Evolutionary conservation across 2,113 vertebrate genomes (phyloP), one percentile per base, ranked within the genome.

Genomic region (Prolemur simus): DNA sequence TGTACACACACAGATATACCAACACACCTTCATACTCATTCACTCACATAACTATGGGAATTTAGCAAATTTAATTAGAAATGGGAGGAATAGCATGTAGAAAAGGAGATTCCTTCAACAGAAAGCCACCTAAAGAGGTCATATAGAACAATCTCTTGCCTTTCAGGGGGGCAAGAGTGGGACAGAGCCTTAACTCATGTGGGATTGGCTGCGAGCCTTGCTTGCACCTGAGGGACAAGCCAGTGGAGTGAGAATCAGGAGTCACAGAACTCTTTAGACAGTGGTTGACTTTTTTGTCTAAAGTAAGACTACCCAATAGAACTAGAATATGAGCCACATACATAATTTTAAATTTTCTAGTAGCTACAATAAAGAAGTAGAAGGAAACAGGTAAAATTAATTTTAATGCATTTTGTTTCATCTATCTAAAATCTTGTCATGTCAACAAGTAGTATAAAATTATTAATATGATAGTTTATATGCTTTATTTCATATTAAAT

Each of bases 381-480:
- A 87, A 68, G 78, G 47, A 94, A 69, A 58, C 21, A 54, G 80
- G 27, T 93, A 20, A 82, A 87, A 68, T 87, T 73, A 92, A 82
- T 77, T 80, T 73, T 83, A 78, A 52, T 86, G 58, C 63, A 80
- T 80, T 68, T 91, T 76, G n/a, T 64, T 92, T 27, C 78, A 88
- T n/a, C 20, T 47, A n/a, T 68, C 7, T 13, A 87, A 92, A 86
- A 66, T 49, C 64, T 60, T 85, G n/a, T 73, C 13, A 68, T 92
- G 84, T 91, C 4, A 47, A 18, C 0, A 54, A 29, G 14, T 64
- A 42, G 15, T 91, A 49, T 47, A 83, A 80, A 84, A 63, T 82
- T 89, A 37, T 27, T 63, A 76, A 77, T 89, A 42, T 32, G 10
- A 76, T 69, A 56, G 18, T 76, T 87, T 56, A 37, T 77, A 89